These are phyloP conservation scores for Chlamydotis undulata DNA, from an alignment of 2,113 vertebrate genomes.

Conservation along the genomic window DNA sequence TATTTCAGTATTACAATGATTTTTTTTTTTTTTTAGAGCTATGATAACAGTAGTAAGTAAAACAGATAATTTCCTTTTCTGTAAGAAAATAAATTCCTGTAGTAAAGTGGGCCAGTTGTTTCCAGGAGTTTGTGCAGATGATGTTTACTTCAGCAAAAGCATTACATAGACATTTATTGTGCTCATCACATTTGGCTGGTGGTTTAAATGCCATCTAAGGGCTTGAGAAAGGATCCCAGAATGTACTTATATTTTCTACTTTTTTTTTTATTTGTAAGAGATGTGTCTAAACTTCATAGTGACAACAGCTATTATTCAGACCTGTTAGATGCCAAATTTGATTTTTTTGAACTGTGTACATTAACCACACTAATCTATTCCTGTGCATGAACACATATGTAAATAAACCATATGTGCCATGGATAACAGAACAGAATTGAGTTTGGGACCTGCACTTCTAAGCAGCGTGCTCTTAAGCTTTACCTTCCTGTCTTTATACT, in stretches of 20 bases:
- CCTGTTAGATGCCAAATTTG: background rate
- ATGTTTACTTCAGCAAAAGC: background rate
- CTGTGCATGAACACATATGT: accelerated
- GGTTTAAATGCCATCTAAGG: background rate
- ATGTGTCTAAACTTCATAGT: background rate
- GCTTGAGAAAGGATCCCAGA: background rate
- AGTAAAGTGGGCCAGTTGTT: background rate
- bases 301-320: background rate
- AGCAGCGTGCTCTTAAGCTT: background rate
- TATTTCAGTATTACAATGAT: background rate
- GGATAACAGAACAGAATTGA: background rate
- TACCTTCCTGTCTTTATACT: background rate
- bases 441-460: background rate
- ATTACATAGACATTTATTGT: background rate
- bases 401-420: background rate
- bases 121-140: background rate
- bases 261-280: background rate
- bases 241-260: too few species aligned
- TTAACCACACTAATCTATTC: background rate
- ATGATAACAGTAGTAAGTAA: background rate
- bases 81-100: background rate
- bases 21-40: background rate
- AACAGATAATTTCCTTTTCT: background rate
- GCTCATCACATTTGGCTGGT: background rate
- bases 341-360: background rate